Conservation (phyloP, 2,888 invertebrate genomes). For the Phorcus lineatus region DNA sequence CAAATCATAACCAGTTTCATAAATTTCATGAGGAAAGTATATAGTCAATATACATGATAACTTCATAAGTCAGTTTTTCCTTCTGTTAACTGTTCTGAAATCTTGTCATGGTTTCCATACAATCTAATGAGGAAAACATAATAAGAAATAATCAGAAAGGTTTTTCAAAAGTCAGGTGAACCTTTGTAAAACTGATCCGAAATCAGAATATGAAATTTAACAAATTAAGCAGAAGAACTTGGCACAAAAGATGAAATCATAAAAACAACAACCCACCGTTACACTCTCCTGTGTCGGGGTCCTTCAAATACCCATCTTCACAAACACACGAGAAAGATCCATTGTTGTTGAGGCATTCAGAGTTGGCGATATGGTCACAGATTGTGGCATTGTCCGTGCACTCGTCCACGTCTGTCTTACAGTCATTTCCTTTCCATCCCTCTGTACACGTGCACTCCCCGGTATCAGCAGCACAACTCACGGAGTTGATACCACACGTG, state of each 20-base stretch:
- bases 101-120: too few relatives aligned
- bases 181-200: too few relatives aligned
- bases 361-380: background rate
- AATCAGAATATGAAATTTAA: background rate
- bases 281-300: background rate
- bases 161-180: too few relatives aligned
- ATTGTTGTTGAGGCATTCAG: constrained; percentile 21
- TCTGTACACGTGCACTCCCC: background rate
- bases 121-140: too few relatives aligned
- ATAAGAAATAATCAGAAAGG: too few relatives aligned
- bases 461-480: background rate
- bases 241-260: background rate
- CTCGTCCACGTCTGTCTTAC: background rate
- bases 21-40: too few relatives aligned
- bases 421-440: background rate
- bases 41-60: too few relatives aligned
- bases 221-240: background rate
- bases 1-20: too few relatives aligned
- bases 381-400: background rate
- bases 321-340: constrained; percentile 28
- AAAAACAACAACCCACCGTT: constrained; percentile 25
- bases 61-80: too few relatives aligned
- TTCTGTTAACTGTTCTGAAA: too few relatives aligned
- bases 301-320: background rate
- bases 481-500: constrained; percentile 17